Percentiles rank a stretch among this genome's conserved stretches.
These are phyloP conservation scores for Conger conger DNA, from an alignment of 2,113 vertebrate genomes.

Conservation along the genomic window DNA sequence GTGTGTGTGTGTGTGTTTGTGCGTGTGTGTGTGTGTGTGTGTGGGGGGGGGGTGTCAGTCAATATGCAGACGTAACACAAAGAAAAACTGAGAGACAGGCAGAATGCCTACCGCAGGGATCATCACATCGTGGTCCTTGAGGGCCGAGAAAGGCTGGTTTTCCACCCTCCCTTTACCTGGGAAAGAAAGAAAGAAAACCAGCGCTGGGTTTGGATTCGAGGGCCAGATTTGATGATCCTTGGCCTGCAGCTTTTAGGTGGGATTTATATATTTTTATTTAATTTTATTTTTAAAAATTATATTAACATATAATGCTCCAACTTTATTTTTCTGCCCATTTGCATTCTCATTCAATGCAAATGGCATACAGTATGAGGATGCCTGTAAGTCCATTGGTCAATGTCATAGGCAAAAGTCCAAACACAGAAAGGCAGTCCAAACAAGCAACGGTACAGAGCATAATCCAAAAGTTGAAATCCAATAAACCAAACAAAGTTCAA, in stretches of 20 bases:
- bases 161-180: no score
- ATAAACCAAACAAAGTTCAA: no score
- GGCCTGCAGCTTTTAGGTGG: neutral
- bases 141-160: no score
- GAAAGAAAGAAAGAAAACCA: no score
- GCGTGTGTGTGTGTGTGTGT: neutral
- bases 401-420: no score
- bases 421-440: no score
- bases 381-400: conserved; percentile 30
- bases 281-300: neutral
- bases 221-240: no score
- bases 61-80: neutral
- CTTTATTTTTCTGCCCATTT: conserved; percentile 20
- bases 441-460: no score
- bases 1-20: neutral
- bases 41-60: neutral
- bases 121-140: no score
- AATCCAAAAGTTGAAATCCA: no score
- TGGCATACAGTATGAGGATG: conserved; percentile 12
- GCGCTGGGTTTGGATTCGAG: no score
- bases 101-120: no score
- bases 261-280: neutral
- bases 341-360: conserved; percentile 33
- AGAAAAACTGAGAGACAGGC: neutral
- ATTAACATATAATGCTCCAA: neutral